Conservation (phyloP, 2,113 vertebrate genomes). For the Hydrolagus affinis region DNA sequence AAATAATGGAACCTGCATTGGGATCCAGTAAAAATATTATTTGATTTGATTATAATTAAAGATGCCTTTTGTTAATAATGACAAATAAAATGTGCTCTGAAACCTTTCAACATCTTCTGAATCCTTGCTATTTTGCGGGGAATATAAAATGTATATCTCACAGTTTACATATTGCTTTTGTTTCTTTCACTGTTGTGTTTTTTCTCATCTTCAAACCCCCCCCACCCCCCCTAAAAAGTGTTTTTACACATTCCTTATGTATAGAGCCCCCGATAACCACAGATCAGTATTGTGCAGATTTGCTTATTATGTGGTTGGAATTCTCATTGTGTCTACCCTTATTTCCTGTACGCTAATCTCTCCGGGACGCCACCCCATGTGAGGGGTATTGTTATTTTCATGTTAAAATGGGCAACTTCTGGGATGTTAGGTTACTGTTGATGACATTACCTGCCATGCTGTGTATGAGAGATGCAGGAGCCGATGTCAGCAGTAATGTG, state of each 20-base stretch:
- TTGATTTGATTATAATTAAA: too few relatives aligned
- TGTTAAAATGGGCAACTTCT: too few relatives aligned
- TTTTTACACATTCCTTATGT: not conserved
- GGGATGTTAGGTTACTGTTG: slow-evolving; percentile 34
- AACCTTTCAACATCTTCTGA: not conserved
- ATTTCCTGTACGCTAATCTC: slow-evolving; percentile 39
- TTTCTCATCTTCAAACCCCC: not conserved
- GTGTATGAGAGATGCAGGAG: slow-evolving; percentile 25
- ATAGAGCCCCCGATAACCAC: not conserved
- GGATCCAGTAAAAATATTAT: too few relatives aligned
- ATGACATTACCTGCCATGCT: slow-evolving; percentile 24
- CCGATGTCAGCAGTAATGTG: not conserved
- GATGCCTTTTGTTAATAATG: not conserved
- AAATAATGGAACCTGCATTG: too few relatives aligned
- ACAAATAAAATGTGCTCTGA: not conserved
- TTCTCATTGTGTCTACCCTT: slow-evolving; percentile 48
- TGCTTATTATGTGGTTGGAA: not conserved
- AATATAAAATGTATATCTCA: not conserved
- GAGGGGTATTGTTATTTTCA: too few relatives aligned
- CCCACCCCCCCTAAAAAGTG: not conserved
- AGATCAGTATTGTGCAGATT: not conserved
- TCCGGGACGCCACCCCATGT: too few relatives aligned
- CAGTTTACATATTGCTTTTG: not conserved
- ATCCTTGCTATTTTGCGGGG: not conserved
- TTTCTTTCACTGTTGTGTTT: not conserved